phyloP scores from a whole-genome alignment of 37 sponge, comb jelly and placozoan genomes.

The Dysidea cf. avara region DNA sequence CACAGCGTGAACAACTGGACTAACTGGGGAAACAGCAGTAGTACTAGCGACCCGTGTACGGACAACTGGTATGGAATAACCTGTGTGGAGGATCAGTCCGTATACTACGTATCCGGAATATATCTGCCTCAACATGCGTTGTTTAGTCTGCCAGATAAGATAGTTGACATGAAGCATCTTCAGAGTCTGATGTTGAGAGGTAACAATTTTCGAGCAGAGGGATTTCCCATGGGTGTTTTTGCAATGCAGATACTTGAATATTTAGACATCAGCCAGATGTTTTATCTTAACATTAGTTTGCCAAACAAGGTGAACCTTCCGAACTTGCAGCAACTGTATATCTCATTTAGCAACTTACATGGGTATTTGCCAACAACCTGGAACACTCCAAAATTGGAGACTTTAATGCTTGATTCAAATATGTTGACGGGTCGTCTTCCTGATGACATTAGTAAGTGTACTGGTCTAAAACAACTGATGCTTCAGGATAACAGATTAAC shows the following conservation, averaged over 20 bases:
- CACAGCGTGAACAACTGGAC: too few species aligned
- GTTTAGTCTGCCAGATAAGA: conserved; percentile 24
- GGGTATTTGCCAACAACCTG: conserved; percentile 51
- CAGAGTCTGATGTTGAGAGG: conserved; percentile 40
- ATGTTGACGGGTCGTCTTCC: conserved; percentile 47
- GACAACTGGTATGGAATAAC: too few species aligned
- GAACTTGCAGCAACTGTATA: conserved; percentile 27
- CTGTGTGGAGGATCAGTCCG: too few species aligned
- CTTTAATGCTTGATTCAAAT: conserved; percentile 46
- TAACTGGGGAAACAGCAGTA: too few species aligned
- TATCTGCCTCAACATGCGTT: too few species aligned
- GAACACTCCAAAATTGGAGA: conserved; percentile 57
- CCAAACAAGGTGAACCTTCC: conserved; percentile 39
- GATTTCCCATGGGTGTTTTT: too few species aligned
- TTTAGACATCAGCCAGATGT: too few species aligned
- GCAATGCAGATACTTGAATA: too few species aligned
- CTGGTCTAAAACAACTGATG: conserved; percentile 20
- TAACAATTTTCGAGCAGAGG: conserved; percentile 37
- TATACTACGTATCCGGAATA: too few species aligned
- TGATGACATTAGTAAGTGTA: neutral
- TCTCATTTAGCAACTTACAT: conserved; percentile 35
- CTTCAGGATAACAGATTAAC: conserved; percentile 52
- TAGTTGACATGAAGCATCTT: conserved; percentile 47
- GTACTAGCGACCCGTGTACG: too few species aligned
- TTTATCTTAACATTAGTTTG: neutral